Evolutionary conservation across 2,797 vertebrate species (phyloP).

Genomic region (Gastrophryne carolinensis): DNA sequence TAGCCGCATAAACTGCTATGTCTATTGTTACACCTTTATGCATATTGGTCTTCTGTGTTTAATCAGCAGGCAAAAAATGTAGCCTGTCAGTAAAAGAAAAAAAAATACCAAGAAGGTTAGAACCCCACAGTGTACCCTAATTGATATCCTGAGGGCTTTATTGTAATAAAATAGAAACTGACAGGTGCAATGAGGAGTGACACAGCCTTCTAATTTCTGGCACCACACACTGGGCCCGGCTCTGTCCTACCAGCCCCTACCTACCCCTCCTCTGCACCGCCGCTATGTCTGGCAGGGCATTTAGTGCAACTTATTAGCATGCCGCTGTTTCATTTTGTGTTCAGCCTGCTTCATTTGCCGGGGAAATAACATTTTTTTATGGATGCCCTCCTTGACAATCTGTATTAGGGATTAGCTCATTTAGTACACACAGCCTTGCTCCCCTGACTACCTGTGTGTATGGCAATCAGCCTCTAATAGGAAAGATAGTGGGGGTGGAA

Average conservation of each 20-base stretch:
- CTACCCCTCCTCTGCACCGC: conserved; percentile 8
- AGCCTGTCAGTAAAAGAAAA: too few species aligned
- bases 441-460: conserved; percentile 52
- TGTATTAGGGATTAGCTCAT: conserved; percentile 48
- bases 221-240: conserved; percentile 11
- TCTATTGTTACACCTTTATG: too few species aligned
- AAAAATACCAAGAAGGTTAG: too few species aligned
- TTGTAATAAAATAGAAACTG: conserved; percentile 43
- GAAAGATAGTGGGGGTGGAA: conserved; percentile 48
- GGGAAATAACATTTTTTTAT: conserved; percentile 50
- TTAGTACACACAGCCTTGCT: conserved; percentile 45
- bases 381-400: conserved; percentile 43
- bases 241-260: not conserved
- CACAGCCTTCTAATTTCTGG: conserved; percentile 30
- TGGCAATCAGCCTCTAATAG: conserved; percentile 49
- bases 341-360: conserved; percentile 39
- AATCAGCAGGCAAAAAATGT: too few species aligned
- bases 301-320: conserved; percentile 46
- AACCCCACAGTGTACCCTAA: too few species aligned
- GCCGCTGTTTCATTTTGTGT: conserved; percentile 36
- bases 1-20: too few species aligned
- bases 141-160: conserved; percentile 38
- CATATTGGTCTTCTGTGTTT: too few species aligned
- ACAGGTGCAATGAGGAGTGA: conserved; percentile 46
- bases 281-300: conserved; percentile 35